Conservation (phyloP, 2,113 vertebrate species). For the Sakesphorus luctuosus region DNA sequence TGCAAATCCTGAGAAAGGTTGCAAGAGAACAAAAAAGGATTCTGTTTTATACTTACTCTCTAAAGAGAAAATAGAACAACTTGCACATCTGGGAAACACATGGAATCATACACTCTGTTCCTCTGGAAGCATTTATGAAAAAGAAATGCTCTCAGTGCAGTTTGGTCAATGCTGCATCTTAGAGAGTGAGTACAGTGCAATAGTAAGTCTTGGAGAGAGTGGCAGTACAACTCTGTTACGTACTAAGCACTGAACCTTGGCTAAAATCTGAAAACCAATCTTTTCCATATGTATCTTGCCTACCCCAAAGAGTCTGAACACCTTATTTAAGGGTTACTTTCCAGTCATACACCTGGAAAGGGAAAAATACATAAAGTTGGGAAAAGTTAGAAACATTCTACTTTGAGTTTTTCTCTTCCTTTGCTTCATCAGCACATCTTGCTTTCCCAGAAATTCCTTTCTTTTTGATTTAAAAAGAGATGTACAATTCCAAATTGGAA, state of each 20-base stretch:
- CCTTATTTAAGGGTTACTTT: constrained; percentile 1
- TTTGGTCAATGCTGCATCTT: background rate
- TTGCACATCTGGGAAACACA: background rate
- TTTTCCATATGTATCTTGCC: background rate
- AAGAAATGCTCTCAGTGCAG: background rate
- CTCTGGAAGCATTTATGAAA: background rate
- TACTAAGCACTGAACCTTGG: background rate
- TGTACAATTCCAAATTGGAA: constrained; percentile 16
- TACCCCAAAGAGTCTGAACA: background rate
- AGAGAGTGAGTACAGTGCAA: background rate
- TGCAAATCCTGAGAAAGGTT: background rate
- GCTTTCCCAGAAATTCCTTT: background rate
- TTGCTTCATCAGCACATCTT: background rate
- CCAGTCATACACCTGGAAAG: constrained; percentile 9
- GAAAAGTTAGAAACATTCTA: background rate
- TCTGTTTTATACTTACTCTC: background rate
- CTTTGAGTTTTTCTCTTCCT: background rate
- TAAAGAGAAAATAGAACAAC: background rate
- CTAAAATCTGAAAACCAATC: background rate
- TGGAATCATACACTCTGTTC: background rate
- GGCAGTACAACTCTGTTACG: background rate
- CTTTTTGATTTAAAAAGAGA: constrained; percentile 4
- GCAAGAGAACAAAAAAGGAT: background rate
- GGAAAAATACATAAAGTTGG: background rate
- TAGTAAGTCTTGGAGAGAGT: background rate